A percentile compares a stretch with the other conserved stretches of the same genome.
phyloP scores from a whole-genome alignment of 2,888 invertebrate genomes.

The Charanyca ferruginea region DNA sequence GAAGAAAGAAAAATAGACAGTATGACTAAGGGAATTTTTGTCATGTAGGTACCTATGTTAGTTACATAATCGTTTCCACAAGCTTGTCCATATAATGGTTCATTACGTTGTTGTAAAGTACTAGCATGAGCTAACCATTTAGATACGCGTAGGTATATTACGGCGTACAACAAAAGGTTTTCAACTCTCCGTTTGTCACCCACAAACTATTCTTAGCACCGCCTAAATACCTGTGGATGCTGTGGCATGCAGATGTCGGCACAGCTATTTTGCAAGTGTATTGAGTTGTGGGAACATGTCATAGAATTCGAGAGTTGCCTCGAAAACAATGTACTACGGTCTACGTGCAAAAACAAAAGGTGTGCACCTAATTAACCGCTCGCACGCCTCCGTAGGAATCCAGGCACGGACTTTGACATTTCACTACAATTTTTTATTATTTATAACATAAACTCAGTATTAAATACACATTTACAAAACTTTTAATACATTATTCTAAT shows the following conservation, averaged over 20 bases:
- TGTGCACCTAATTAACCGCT: constrained; percentile 82
- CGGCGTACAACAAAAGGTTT: constrained; percentile 52
- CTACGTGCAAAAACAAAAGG: constrained; percentile 85
- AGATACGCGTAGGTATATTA: constrained; percentile 29
- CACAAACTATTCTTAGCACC: constrained; percentile 66
- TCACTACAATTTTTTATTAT: background rate
- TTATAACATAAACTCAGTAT: too few species aligned
- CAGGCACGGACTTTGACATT: constrained; percentile 62
- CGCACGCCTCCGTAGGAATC: constrained; percentile 72
- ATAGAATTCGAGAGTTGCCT: constrained; percentile 79
- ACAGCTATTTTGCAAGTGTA: constrained; percentile 81
- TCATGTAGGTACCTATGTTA: too few species aligned
- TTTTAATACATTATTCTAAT: too few species aligned
- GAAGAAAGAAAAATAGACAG: background rate
- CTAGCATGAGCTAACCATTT: constrained; percentile 29
- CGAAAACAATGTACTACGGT: constrained; percentile 84
- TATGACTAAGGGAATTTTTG: background rate
- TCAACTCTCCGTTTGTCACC: constrained; percentile 56
- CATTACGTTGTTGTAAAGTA: constrained; percentile 7
- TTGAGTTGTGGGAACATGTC: constrained; percentile 85
- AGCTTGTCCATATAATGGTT: background rate
- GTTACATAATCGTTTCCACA: background rate
- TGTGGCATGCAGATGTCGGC: constrained; percentile 77
- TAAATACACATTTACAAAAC: too few species aligned
- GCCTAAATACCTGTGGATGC: constrained; percentile 68